Evolutionary conservation across 1,140 invertebrate species (phyloP), one percentile per base, ranked within the genome.

Genomic region (Bombus difficillimus): DNA sequence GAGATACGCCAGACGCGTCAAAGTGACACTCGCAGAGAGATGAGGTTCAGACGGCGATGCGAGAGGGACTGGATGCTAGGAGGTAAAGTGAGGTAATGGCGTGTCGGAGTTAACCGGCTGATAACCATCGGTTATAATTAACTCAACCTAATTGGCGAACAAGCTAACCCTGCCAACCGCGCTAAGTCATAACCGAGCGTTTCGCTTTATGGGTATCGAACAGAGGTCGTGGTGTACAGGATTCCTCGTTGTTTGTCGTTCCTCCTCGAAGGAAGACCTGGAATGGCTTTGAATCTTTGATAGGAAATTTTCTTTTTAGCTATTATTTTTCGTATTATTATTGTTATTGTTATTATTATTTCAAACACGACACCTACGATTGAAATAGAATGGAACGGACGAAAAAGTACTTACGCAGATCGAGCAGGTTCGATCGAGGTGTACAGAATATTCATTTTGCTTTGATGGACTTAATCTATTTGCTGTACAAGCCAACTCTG

Each of bases 81-180:
- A 89, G 91, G 89, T 91, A 74, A 94, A 93, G 91, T 92, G 94
- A 95, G 94, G 94, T 95, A 95, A 95, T 95, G 94, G 95, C 94
- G 93, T 95, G 94, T 94, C 94, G 93, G 94, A 95, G 94, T 95
- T 95, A 95, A 95, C 94, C 93, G 93, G 95, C 94, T 95, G 95
- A 95, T 95, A 95, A 95, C 92, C 94, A 95, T 95, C 95, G 94
- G 94, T 95, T 95, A 95, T 95, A 95, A 95, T 95, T 95, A 95
- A 95, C 95, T 95, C 93, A 93, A 92, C 92, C 93, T 93, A 95
- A 94, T 93, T 93, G 92, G 93, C 91, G 94, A 95, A 94, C 94
- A 93, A 95, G 93, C 93, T 93, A 93, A 93, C 92, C 92, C 93
- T 92, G 92, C 91, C 92, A 94, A 92, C 92, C 90, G 86, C 86